Base-by-base conservation (phyloP, 2,888 invertebrate species). In the Pantelozetes paolii region DNA sequence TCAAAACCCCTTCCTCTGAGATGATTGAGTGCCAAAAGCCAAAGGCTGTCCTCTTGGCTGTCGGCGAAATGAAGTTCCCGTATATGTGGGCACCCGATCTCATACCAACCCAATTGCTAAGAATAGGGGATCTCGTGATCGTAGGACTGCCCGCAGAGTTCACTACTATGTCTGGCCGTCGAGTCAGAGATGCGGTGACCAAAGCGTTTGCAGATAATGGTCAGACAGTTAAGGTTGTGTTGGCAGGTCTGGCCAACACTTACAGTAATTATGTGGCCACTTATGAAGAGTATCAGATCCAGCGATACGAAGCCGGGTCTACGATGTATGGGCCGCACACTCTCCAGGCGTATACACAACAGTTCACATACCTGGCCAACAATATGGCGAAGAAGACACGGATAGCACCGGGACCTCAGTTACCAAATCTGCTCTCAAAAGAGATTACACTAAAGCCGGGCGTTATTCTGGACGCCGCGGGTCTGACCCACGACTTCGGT, bases 231-330 rank as follows among this genome's bases (percentile, higher is more conserved):
- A 84, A 85, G 69, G 89, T 92, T 3, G 88, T 95, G 30, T 82
- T 96, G 2, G 91, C 92, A 1, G 95, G 95, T 0, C 85, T 96
- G 28, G 89, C 91, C 73, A 96, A 96, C 81, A 87, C 90, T 15
- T 96, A 96, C 82, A 88, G 91, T 0, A 92, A 92, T 82, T 97
- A 97, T 81, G 87, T 96, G 50, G 86, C 91, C 1, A 96, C 97
- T 0, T 90, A 87, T 72, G 94, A 96, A 82, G 96, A 96, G 82
- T 96, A 96, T 83, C 88, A 91, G 90, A 86, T 89, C 0, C 96
- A 96, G 83, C 85, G 96, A 18, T 97, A 96, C 82, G 97, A 97
- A 84, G 96, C 90, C 0, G 96, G 93, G 0, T 94, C 94, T 0
- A 96, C 95, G 0, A 90, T 94, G 78, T 96, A 85, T 80, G 96